Evolutionary conservation across 2,797 vertebrate genomes (phyloP).

Genomic region (Rhabdomys pumilio): DNA sequence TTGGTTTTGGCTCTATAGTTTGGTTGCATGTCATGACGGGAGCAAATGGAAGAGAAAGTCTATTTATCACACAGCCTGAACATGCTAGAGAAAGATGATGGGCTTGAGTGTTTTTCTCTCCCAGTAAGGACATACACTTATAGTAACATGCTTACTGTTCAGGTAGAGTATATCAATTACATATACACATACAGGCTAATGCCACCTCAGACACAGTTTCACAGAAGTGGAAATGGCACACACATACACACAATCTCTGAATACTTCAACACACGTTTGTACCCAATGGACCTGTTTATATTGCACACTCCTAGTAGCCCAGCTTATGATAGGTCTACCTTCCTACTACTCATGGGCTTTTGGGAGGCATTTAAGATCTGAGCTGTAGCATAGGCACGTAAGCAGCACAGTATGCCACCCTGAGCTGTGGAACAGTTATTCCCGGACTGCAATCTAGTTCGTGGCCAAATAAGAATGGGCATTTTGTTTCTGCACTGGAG

Average conservation of each 20-base stretch:
- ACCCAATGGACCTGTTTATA: background rate
- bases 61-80: background rate
- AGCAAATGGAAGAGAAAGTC: background rate
- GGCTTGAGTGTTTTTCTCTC: background rate
- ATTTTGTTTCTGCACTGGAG: background rate
- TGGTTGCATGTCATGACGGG: background rate
- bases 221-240: background rate
- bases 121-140: background rate
- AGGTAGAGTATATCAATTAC: background rate
- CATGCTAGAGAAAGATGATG: background rate
- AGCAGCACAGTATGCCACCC: fast-evolving
- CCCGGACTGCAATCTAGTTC: constrained; percentile 13
- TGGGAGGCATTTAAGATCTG: no score
- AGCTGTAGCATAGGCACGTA: background rate
- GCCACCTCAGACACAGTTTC: background rate
- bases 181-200: background rate
- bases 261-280: background rate
- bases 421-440: constrained; percentile 9
- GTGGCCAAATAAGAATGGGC: background rate
- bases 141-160: background rate
- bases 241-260: background rate
- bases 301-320: background rate
- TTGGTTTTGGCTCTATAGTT: background rate
- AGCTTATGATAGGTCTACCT: no score
- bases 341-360: background rate